Evolutionary conservation across 2,797 vertebrate genomes (phyloP).

Genomic region (Spea hammondii): DNA sequence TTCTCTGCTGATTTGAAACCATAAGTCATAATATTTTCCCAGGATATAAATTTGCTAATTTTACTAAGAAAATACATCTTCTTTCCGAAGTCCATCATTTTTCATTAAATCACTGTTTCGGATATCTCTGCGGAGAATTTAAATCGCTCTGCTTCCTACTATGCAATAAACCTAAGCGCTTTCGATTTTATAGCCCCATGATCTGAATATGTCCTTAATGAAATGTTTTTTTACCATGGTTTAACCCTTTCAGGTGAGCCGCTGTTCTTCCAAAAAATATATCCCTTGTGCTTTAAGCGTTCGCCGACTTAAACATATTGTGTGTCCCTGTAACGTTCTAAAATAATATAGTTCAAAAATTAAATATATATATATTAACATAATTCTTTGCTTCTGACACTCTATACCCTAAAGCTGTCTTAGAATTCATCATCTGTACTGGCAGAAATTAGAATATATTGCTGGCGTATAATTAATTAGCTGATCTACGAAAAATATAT

Average conservation of each 20-base stretch:
- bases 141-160: slow-evolving; percentile 23
- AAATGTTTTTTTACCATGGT: slow-evolving; percentile 3
- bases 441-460: slow-evolving; percentile 13
- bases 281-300: too few relatives aligned
- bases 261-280: too few relatives aligned
- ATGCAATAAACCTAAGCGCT: slow-evolving; percentile 22
- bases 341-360: too few relatives aligned
- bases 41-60: slow-evolving; percentile 43
- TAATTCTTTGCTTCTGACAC: too few relatives aligned
- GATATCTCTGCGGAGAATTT: slow-evolving; percentile 34
- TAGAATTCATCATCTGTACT: neutral
- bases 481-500: slow-evolving; percentile 1
- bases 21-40: slow-evolving; percentile 46
- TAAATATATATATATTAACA: too few relatives aligned
- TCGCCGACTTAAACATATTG: too few relatives aligned
- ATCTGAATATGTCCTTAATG: slow-evolving; percentile 35
- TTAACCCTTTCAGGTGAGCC: neutral
- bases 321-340: too few relatives aligned
- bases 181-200: slow-evolving; percentile 40
- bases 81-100: slow-evolving; percentile 38
- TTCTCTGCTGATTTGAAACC: slow-evolving; percentile 39
- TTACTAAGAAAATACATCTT: slow-evolving; percentile 51
- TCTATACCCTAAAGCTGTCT: too few relatives aligned
- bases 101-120: slow-evolving; percentile 39
- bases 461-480: slow-evolving; percentile 7